These are phyloP conservation scores for Fregata magnificens DNA, from an alignment of 2,113 vertebrate genomes.

Conservation along the genomic window DNA sequence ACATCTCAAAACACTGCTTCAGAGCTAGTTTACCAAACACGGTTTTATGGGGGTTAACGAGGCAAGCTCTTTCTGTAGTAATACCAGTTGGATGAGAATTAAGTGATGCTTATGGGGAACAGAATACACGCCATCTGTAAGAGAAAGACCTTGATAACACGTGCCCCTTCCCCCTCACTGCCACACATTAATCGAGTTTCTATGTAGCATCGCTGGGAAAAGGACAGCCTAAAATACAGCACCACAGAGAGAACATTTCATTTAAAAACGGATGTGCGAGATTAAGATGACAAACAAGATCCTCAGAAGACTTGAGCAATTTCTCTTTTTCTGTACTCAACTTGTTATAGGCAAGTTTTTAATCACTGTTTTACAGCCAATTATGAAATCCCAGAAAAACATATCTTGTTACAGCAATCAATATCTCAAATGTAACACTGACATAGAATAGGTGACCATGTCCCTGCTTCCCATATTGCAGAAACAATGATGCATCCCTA, in stretches of 20 bases:
- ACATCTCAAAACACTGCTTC: background rate
- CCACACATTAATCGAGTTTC: background rate
- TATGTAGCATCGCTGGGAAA: background rate
- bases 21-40: background rate
- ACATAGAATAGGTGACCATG: background rate
- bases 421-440: background rate
- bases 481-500: background rate
- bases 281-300: background rate
- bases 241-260: background rate
- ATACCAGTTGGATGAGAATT: background rate
- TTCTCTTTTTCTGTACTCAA: background rate
- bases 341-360: background rate
- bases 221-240: background rate
- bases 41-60: background rate
- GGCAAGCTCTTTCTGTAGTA: background rate
- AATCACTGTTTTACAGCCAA: background rate
- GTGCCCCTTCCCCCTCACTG: background rate
- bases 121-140: background rate
- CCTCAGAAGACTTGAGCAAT: background rate
- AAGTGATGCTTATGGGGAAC: background rate
- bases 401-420: background rate
- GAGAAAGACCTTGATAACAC: background rate
- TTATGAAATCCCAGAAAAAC: background rate
- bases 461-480: background rate
- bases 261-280: fast-evolving